Conservation (phyloP, 2,888 invertebrate genomes). For the Dyspetes luteomarginatus region DNA sequence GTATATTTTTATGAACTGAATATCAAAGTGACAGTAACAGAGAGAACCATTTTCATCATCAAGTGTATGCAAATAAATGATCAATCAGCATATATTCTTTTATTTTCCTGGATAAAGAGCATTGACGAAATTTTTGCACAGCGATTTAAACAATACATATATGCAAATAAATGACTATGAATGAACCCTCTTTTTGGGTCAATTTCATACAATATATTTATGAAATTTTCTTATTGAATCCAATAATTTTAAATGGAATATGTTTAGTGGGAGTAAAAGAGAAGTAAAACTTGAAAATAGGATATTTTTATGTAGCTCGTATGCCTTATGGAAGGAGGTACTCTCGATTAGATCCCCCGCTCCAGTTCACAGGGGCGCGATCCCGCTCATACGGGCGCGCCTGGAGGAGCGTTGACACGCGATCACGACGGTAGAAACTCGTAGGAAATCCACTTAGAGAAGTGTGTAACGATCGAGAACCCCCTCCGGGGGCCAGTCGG, state of each 20-base stretch:
- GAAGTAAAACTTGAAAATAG: slow-evolving; percentile 61
- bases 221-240: too few species aligned
- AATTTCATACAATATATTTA: too few species aligned
- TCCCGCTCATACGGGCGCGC: slow-evolving; percentile 57
- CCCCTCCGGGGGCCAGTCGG: not conserved
- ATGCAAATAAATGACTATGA: too few species aligned
- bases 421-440: slow-evolving; percentile 57
- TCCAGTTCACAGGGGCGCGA: slow-evolving; percentile 34
- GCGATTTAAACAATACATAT: too few species aligned
- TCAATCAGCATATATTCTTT: not conserved
- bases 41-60: not conserved
- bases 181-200: too few species aligned
- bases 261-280: not conserved
- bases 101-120: not conserved
- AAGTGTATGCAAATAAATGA: not conserved
- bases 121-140: too few species aligned
- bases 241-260: too few species aligned
- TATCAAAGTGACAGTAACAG: not conserved
- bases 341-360: slow-evolving; percentile 63
- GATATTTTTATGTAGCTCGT: slow-evolving; percentile 43
- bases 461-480: slow-evolving; percentile 63
- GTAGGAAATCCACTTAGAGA: slow-evolving; percentile 66
- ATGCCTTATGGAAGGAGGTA: slow-evolving; percentile 41
- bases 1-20: slow-evolving; percentile 38
- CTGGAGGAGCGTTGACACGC: slow-evolving; percentile 64